A percentile compares a stretch with the other conserved stretches of the same genome.
Evolutionary conservation across 2,797 vertebrate genomes (phyloP).

Genomic region (Ceryle rudis): DNA sequence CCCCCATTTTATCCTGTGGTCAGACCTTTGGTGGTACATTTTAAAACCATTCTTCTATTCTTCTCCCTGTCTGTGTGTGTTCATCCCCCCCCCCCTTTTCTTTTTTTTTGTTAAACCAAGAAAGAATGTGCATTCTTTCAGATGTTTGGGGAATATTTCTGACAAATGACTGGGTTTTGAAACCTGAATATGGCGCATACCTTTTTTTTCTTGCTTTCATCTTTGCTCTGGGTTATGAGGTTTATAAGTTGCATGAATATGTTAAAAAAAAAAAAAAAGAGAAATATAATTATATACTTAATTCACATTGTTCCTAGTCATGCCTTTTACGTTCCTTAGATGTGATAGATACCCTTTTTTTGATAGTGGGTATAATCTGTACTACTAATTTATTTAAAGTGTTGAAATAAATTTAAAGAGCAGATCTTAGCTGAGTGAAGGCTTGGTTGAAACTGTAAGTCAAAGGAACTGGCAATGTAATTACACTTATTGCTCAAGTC

Average conservation of each 20-base stretch:
- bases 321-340: constrained; percentile 24
- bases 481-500: background rate
- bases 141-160: background rate
- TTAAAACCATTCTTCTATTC: constrained; percentile 25
- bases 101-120: constrained; percentile 35
- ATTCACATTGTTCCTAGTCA: background rate
- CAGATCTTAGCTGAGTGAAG: constrained; percentile 21
- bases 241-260: constrained; percentile 13
- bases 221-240: background rate
- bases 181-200: constrained; percentile 58
- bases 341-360: constrained; percentile 2
- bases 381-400: constrained; percentile 16
- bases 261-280: background rate
- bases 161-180: constrained; percentile 57
- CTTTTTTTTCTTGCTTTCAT: constrained; percentile 17
- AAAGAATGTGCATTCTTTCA: constrained; percentile 63
- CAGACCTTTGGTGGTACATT: constrained; percentile 65
- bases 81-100: rapidly evolving
- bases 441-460: constrained; percentile 11
- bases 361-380: constrained; percentile 1
- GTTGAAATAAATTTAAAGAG: constrained; percentile 52
- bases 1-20: background rate
- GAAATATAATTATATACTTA: background rate
- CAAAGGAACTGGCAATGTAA: background rate
- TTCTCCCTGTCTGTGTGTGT: background rate